Evolutionary conservation across 2,797 vertebrate genomes (phyloP).

Genomic region (Brotogeris chrysoptera): DNA sequence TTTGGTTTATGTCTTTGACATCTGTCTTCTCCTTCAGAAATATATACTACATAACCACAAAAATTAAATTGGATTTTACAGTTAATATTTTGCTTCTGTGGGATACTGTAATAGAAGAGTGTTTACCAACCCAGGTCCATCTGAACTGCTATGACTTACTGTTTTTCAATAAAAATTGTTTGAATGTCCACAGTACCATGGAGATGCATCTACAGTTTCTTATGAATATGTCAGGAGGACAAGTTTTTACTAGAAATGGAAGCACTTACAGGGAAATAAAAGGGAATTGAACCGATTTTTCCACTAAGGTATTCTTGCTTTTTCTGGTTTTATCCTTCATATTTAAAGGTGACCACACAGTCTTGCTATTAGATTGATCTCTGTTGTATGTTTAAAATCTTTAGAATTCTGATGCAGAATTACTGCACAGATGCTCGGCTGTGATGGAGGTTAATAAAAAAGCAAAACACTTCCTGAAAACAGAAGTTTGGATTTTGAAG

Average conservation of each 20-base stretch:
- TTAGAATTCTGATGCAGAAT: not conserved
- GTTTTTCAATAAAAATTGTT: not conserved
- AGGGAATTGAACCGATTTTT: not conserved
- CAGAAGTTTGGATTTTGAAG: constrained; percentile 55
- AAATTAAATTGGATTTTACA: not conserved
- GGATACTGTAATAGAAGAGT: not conserved
- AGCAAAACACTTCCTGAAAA: constrained; percentile 30
- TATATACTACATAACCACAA: not conserved
- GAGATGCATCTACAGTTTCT: not conserved
- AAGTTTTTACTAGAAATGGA: not conserved
- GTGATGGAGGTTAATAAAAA: constrained; percentile 50
- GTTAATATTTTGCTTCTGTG: not conserved
- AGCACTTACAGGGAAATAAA: not conserved
- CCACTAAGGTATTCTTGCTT: not conserved
- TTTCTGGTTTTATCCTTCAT: not conserved
- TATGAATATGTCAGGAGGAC: not conserved
- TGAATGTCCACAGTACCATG: not conserved
- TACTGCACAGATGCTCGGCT: constrained; percentile 11
- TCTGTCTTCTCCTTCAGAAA: not conserved
- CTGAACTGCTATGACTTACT: not conserved
- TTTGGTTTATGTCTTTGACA: not conserved
- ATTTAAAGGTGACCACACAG: not conserved
- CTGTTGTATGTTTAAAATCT: not conserved
- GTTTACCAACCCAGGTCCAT: not conserved
- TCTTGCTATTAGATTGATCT: constrained; percentile 1